Conservation (phyloP, 2,888 invertebrate species). For the Hydrotaea diabolus region DNA sequence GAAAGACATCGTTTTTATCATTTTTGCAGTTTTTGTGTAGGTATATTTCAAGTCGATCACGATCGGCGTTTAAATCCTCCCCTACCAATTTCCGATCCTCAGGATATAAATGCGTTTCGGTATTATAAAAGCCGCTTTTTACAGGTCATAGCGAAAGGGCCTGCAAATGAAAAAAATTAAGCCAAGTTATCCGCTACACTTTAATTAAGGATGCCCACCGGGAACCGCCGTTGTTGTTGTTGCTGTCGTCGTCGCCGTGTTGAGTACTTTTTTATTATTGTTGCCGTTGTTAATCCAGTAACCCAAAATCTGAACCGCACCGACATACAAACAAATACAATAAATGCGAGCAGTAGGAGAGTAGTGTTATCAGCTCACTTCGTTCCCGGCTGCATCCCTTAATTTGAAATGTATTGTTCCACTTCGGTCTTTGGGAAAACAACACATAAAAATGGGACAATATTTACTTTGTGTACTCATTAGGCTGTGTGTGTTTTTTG, state of each 20-base stretch:
- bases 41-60: too few relatives aligned
- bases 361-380: constrained; percentile 45
- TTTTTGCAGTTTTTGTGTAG: too few relatives aligned
- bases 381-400: constrained; percentile 53
- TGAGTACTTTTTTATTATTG: background rate
- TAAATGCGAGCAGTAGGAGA: too few relatives aligned
- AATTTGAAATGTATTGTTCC: constrained; percentile 41
- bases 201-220: constrained; percentile 41
- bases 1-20: too few relatives aligned
- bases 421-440: background rate
- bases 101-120: background rate
- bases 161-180: background rate
- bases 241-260: background rate
- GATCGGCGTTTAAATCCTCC: too few relatives aligned
- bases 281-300: too few relatives aligned
- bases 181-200: constrained; percentile 23
- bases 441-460: constrained; percentile 6
- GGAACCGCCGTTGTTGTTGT: too few relatives aligned
- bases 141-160: constrained; percentile 44
- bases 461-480: constrained; percentile 46
- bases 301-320: too few relatives aligned
- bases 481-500: constrained; percentile 14
- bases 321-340: too few relatives aligned
- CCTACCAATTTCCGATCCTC: background rate
- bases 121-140: constrained; percentile 34